Evolutionary conservation across 2,888 invertebrate genomes (phyloP), one percentile per base, ranked within the genome.

Genomic region (Mystacides longicornis): DNA sequence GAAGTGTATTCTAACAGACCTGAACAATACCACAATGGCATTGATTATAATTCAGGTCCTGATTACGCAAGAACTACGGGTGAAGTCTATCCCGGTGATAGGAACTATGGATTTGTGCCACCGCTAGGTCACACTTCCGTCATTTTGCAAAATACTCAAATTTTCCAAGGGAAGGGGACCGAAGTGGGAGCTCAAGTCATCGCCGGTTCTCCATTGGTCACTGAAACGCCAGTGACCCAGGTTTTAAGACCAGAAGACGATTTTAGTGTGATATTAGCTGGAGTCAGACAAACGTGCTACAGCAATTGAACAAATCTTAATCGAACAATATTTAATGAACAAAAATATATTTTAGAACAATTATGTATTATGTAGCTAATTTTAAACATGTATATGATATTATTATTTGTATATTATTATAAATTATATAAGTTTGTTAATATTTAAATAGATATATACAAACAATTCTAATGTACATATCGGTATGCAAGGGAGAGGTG

Each of bases 251-350:
- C 84, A 52, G 90, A 90, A 62, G 91, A 91, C 61, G 91, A 91
- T 68, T 91, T 92, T 72, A 91, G 91, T 75, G 90, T 90, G 64
- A 91, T 92, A 65, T 76, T 92, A 60, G 92, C 92, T 3, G 91
- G 90, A 60, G 92, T 92, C 49, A 79, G 92, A 62, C 91, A 92
- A 71, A 92, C 92, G 42, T 89, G 89, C 69, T 89, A 89, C 73
- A 89, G 89, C 78, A 89, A 82, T 70, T 83, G 74, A 79, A 37
- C 31, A n/a, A n/a, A n/a, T n/a, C n/a, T n/a, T n/a, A n/a, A n/a
- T n/a, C n/a, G n/a, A n/a, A n/a, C n/a, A n/a, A n/a, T n/a, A n/a
- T n/a, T n/a, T n/a, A n/a, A n/a, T n/a, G n/a, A n/a, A n/a, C n/a
- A n/a, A n/a, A n/a, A n/a, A n/a, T n/a, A n/a, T n/a, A n/a, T n/a